Evolutionary conservation across 2,888 invertebrate species (phyloP).

Genomic region (Formica aserva): DNA sequence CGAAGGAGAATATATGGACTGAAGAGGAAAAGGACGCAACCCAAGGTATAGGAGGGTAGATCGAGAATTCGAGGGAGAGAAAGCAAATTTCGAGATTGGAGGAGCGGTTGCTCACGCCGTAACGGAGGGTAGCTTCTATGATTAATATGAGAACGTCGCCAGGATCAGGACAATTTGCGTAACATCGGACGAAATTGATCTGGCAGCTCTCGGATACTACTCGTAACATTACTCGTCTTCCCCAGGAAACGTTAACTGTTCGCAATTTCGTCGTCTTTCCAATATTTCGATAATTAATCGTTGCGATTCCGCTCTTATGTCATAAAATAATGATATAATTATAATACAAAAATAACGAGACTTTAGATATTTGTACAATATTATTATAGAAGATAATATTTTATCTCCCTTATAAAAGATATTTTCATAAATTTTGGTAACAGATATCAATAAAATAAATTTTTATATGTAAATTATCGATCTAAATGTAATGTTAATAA

Average conservation of each 20-base stretch:
- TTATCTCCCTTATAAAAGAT: neutral
- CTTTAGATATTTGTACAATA: neutral
- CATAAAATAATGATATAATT: constrained; percentile 9
- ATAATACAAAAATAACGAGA: neutral
- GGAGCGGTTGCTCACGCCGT: constrained; percentile 66
- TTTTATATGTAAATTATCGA: neutral
- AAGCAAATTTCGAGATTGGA: constrained; percentile 57
- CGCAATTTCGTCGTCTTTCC: constrained; percentile 27
- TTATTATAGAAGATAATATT: neutral
- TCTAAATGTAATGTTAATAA: neutral
- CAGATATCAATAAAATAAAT: neutral
- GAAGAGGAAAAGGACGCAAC: constrained; percentile 33
- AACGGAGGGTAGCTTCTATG: constrained; percentile 71
- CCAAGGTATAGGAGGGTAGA: constrained; percentile 18
- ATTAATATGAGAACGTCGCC: constrained; percentile 77
- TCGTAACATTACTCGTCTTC: constrained; percentile 42
- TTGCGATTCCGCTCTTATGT: neutral
- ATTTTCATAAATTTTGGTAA: neutral
- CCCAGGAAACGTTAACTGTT: constrained; percentile 38
- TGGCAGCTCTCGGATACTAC: constrained; percentile 63
- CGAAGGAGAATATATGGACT: constrained; percentile 58
- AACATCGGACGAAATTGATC: constrained; percentile 75
- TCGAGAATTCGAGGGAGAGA: constrained; percentile 55
- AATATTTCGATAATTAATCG: constrained; percentile 34
- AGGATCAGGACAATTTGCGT: constrained; percentile 77